Evolutionary conservation across 2,113 vertebrate genomes (phyloP).

Genomic region (Trogon melanurus): DNA sequence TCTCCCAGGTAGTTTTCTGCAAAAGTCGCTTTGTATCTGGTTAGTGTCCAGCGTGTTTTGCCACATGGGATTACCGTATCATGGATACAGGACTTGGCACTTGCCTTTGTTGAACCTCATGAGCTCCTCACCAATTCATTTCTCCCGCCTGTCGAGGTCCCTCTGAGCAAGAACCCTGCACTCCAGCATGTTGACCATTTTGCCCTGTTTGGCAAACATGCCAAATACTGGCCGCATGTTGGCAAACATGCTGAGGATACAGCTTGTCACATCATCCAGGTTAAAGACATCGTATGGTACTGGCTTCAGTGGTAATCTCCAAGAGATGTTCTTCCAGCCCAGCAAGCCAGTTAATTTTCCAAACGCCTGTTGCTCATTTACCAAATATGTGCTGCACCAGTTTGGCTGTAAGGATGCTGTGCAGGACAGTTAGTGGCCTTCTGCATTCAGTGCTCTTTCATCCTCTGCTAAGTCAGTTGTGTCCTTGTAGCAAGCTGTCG

Average conservation of each 20-base stretch:
- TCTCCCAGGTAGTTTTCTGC: no score
- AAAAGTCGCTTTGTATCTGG: no score
- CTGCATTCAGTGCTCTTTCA: background rate
- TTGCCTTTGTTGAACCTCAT: no score
- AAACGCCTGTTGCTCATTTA: fast-evolving
- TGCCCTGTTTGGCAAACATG: background rate
- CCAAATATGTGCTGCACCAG: background rate
- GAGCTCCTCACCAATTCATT: no score
- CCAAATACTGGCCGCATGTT: background rate
- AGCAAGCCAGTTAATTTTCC: background rate
- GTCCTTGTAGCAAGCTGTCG: background rate
- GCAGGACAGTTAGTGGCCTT: background rate
- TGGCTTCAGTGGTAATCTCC: background rate
- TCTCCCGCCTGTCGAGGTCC: no score
- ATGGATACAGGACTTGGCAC: background rate
- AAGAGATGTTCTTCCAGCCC: background rate
- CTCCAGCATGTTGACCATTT: background rate
- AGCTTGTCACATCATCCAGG: background rate
- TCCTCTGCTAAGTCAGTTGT: background rate
- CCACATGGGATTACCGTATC: background rate
- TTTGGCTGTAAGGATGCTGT: background rate
- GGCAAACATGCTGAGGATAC: background rate
- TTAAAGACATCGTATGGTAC: fast-evolving
- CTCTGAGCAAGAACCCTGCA: background rate
- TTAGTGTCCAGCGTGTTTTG: no score